Evolutionary conservation across 1,140 invertebrate species (phyloP).

Genomic region (Himalopsyche phryganea): DNA sequence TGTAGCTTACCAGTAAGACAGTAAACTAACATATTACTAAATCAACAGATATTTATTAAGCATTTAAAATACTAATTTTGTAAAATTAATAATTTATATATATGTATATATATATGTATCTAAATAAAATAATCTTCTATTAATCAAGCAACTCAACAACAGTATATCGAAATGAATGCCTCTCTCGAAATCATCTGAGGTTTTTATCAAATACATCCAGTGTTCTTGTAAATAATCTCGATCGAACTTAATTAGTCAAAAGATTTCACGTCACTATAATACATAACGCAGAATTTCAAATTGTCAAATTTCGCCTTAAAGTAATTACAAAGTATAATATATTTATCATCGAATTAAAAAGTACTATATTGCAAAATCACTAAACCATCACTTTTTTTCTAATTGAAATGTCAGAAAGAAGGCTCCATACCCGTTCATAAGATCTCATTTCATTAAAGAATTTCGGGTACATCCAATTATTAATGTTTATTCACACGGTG

Average conservation of each 20-base stretch:
- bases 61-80: conserved; percentile 15
- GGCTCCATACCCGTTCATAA: conserved; percentile 33
- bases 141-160: background rate
- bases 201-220: background rate
- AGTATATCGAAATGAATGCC: background rate
- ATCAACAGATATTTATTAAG: conserved; percentile 9
- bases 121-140: conserved; percentile 1
- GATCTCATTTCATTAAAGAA: conserved; percentile 18
- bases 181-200: background rate
- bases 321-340: conserved; percentile 29
- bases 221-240: background rate
- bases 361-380: conserved; percentile 36
- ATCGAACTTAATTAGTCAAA: conserved; percentile 1
- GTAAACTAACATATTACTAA: conserved; percentile 20
- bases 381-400: conserved; percentile 34
- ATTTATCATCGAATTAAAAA: conserved; percentile 33
- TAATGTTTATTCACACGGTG: background rate
- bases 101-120: too few relatives aligned
- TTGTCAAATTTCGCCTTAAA: conserved; percentile 35
- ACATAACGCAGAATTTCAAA: conserved; percentile 31
- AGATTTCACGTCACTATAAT: conserved; percentile 15
- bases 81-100: conserved; percentile 11
- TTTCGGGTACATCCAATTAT: conserved; percentile 3
- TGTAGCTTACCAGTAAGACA: conserved; percentile 23
- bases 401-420: conserved; percentile 36